Evolutionary conservation across 1,140 invertebrate species (phyloP).

Genomic region (Mya arenaria): DNA sequence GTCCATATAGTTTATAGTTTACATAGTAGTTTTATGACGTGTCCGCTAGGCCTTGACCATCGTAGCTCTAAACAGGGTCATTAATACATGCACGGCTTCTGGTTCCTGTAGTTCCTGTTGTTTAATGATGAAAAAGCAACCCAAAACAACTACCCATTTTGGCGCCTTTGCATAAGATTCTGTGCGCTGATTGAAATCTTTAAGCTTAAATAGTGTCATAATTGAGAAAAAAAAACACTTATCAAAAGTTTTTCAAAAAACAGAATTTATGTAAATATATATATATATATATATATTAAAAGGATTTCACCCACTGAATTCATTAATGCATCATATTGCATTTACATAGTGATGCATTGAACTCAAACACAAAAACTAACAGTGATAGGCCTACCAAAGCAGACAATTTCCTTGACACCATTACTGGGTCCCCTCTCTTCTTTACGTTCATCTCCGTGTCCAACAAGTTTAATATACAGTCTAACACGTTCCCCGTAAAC

Average conservation of each 20-base stretch:
- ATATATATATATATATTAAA: not conserved
- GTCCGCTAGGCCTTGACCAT: too few species aligned
- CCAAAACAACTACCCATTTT: too few species aligned
- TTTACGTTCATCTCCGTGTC: not conserved
- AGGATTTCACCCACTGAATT: not conserved
- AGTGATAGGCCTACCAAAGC: not conserved
- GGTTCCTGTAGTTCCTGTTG: too few species aligned
- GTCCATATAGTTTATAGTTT: too few species aligned
- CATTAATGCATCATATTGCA: not conserved
- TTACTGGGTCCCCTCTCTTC: not conserved
- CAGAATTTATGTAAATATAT: not conserved
- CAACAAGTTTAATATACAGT: not conserved
- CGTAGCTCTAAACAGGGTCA: too few species aligned
- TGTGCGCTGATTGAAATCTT: too few species aligned
- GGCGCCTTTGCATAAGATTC: too few species aligned
- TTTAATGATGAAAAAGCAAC: too few species aligned
- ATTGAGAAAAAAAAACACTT: not conserved
- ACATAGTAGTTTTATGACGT: too few species aligned
- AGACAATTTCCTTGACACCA: not conserved
- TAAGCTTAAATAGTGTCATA: too few species aligned
- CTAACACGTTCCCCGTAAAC: not conserved
- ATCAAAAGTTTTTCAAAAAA: not conserved
- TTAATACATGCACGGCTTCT: too few species aligned
- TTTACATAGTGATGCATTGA: not conserved
- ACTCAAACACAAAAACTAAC: not conserved